These are phyloP conservation scores for Dorcus hopei DNA, from an alignment of 2,888 invertebrate species.

Conservation along the genomic window DNA sequence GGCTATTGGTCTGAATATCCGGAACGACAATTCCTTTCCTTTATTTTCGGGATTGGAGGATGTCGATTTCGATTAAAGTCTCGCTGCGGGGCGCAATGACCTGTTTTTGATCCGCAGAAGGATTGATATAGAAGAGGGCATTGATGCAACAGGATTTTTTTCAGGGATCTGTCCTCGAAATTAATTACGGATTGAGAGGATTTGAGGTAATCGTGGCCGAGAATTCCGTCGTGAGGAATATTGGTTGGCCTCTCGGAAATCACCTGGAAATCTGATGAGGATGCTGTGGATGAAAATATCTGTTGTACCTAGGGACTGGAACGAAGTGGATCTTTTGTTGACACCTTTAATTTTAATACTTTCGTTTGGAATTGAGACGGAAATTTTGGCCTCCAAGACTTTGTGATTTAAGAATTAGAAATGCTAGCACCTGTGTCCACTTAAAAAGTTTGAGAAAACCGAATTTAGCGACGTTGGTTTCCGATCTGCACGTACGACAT, in stretches of 20 bases:
- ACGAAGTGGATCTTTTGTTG: no score
- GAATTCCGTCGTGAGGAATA: background rate
- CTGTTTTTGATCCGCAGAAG: slow-evolving; percentile 10
- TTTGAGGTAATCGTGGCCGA: background rate
- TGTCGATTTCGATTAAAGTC: slow-evolving; percentile 19
- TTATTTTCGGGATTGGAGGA: slow-evolving; percentile 20
- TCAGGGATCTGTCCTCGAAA: background rate
- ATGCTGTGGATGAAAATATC: background rate
- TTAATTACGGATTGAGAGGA: background rate
- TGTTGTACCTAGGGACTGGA: background rate
- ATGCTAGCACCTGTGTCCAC: slow-evolving; percentile 2
- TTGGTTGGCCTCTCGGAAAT: background rate
- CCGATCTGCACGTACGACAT: background rate
- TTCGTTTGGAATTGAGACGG: background rate
- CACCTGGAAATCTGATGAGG: background rate
- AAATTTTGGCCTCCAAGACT: background rate
- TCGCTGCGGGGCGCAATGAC: slow-evolving; percentile 18
- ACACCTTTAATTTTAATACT: slow-evolving; percentile 1
- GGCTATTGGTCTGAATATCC: slow-evolving; percentile 12
- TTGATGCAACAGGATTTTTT: background rate
- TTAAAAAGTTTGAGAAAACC: slow-evolving; percentile 2
- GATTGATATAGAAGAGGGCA: slow-evolving; percentile 4
- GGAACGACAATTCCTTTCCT: slow-evolving; percentile 22
- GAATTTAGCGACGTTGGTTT: background rate
- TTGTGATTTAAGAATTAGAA: background rate